A percentile compares a stretch with the other conserved stretches of the same genome.
These are phyloP conservation scores for Sebastes elongatus DNA, from an alignment of 2,797 vertebrate species.

Conservation along the genomic window DNA sequence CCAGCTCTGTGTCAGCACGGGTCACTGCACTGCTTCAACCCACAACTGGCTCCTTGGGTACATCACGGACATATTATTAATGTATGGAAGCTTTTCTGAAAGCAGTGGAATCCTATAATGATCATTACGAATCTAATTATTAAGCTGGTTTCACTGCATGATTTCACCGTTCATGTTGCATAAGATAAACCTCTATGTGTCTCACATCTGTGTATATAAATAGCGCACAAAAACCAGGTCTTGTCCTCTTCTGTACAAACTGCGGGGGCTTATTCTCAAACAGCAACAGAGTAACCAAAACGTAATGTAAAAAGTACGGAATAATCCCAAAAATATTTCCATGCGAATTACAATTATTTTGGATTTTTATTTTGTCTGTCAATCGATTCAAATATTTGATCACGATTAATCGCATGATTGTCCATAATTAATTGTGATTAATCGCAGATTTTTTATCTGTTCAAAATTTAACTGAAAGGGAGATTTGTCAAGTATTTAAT, in stretches of 20 bases:
- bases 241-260: not conserved
- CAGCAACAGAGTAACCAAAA: not conserved
- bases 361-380: too few species aligned
- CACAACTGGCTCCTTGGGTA: not conserved
- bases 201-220: not conserved
- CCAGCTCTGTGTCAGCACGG: constrained; percentile 29
- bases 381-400: too few species aligned
- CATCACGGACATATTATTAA: not conserved
- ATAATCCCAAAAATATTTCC: accelerated
- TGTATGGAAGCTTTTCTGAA: not conserved
- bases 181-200: not conserved
- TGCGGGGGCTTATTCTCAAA: not conserved
- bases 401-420: too few species aligned
- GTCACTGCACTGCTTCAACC: constrained; percentile 25
- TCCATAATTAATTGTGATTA: too few species aligned
- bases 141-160: not conserved
- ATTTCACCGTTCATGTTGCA: not conserved
- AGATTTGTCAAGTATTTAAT: too few species aligned
- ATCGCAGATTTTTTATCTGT: too few species aligned
- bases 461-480: accelerated
- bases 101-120: not conserved
- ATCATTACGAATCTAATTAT: not conserved
- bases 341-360: too few species aligned
- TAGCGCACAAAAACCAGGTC: not conserved
- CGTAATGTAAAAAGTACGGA: not conserved